Evolutionary conservation across 1,140 invertebrate genomes (phyloP).

Genomic region (Chrysomallon squamiferum): DNA sequence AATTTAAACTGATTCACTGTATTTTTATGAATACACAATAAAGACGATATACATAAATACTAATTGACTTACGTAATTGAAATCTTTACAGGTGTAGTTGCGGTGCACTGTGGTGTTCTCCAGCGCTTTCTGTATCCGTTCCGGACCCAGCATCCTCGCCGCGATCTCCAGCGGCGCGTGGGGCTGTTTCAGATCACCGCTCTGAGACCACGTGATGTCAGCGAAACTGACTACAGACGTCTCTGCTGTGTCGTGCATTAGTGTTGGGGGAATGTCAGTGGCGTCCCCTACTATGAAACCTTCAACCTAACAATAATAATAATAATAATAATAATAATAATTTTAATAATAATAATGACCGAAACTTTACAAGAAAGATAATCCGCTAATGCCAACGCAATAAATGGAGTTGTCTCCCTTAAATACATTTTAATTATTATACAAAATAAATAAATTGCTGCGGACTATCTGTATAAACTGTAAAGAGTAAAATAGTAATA

Average conservation of each 20-base stretch:
- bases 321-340: neutral
- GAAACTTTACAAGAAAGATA: no score
- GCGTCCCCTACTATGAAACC: constrained; percentile 11
- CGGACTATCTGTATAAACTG: no score
- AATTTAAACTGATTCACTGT: no score
- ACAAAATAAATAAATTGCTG: no score
- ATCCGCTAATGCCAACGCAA: no score
- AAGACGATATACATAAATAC: no score
- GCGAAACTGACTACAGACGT: constrained; percentile 17
- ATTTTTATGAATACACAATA: no score
- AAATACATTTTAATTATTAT: no score
- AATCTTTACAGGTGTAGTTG: constrained; percentile 19
- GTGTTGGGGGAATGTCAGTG: neutral
- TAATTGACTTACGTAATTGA: constrained; percentile 28
- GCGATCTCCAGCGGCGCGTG: constrained; percentile 17
- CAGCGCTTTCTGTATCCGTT: constrained; percentile 14
- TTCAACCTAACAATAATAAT: constrained; percentile 9
- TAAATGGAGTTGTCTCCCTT: no score
- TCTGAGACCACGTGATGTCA: neutral
- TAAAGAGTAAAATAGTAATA: no score
- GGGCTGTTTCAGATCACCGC: neutral
- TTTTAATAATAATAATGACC: no score
- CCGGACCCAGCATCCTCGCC: constrained; percentile 17
- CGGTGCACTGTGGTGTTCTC: constrained; percentile 9
- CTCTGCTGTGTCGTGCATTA: neutral